phyloP scores from a whole-genome alignment of 2,888 invertebrate genomes.

The Fragum whitleyi region DNA sequence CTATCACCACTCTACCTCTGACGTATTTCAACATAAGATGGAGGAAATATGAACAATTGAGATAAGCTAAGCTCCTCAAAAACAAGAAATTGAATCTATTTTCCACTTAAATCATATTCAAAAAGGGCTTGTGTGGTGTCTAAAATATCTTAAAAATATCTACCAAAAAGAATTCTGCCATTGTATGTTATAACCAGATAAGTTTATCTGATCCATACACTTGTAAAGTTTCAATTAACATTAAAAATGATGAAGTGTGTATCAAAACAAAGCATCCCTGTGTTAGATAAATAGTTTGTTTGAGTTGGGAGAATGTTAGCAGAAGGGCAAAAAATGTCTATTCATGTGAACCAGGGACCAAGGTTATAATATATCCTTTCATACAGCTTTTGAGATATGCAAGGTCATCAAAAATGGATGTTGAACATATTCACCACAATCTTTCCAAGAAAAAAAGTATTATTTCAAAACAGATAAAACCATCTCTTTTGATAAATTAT shows the following conservation, averaged over 20 bases:
- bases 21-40: constrained; percentile 34
- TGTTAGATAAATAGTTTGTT: constrained; percentile 8
- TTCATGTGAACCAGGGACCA: not conserved
- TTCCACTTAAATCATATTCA: constrained; percentile 56
- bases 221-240: constrained; percentile 34
- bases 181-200: constrained; percentile 55
- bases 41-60: constrained; percentile 65
- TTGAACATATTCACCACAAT: not conserved
- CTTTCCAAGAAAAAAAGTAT: too few relatives aligned
- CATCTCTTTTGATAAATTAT: too few relatives aligned
- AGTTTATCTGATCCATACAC: constrained; percentile 47
- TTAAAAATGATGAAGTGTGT: constrained; percentile 9
- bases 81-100: constrained; percentile 47
- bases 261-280: constrained; percentile 10
- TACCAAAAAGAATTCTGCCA: constrained; percentile 40
- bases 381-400: not conserved
- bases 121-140: constrained; percentile 39
- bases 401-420: not conserved
- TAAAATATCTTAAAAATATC: constrained; percentile 41
- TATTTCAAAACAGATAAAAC: too few relatives aligned
- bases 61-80: constrained; percentile 56
- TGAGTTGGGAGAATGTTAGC: not conserved
- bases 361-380: not conserved
- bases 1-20: constrained; percentile 8
- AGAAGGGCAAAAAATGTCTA: constrained; percentile 2